These are phyloP conservation scores for Carterocephalus palaemon DNA, from an alignment of 2,888 invertebrate species.

Conservation along the genomic window DNA sequence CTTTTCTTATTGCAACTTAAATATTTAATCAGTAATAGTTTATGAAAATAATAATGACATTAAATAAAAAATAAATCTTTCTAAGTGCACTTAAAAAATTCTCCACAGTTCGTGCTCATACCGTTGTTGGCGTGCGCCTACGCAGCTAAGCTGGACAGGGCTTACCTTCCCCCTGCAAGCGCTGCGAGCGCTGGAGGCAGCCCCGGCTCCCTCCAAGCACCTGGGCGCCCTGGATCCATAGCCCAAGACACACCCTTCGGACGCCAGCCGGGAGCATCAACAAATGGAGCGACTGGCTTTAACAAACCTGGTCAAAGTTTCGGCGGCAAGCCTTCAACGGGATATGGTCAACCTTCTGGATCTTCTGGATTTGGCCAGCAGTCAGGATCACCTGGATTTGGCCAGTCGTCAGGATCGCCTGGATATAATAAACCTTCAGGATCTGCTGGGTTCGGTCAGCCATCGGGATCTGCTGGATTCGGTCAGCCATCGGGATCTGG, in stretches of 20 bases:
- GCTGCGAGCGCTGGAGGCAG: conserved; percentile 67
- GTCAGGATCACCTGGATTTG: conserved; percentile 22
- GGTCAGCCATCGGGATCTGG: conserved; percentile 1
- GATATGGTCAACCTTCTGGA: conserved; percentile 22
- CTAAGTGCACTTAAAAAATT: too few relatives aligned
- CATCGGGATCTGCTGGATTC: conserved; percentile 16
- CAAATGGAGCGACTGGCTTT: conserved; percentile 21
- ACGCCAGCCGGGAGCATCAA: conserved; percentile 25
- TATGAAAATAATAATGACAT: too few relatives aligned
- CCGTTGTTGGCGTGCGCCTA: conserved; percentile 62
- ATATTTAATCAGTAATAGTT: too few relatives aligned
- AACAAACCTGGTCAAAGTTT: conserved; percentile 8
- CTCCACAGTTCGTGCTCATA: conserved; percentile 62
- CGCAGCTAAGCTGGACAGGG: conserved; percentile 67
- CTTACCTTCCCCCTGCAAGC: conserved; percentile 65
- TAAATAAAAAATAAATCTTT: too few relatives aligned
- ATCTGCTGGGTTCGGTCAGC: conserved; percentile 31
- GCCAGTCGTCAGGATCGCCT: conserved; percentile 4
- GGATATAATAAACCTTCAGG: conserved; percentile 15
- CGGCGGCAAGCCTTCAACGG: conserved; percentile 18
- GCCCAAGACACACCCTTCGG: conserved; percentile 26
- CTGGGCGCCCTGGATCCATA: conserved; percentile 34
- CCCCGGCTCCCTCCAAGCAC: conserved; percentile 59
- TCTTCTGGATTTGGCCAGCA: conserved; percentile 33
- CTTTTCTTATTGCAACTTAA: too few relatives aligned